These are phyloP conservation scores for Chironomus riparius DNA, from an alignment of 2,888 invertebrate genomes.

Conservation along the genomic window DNA sequence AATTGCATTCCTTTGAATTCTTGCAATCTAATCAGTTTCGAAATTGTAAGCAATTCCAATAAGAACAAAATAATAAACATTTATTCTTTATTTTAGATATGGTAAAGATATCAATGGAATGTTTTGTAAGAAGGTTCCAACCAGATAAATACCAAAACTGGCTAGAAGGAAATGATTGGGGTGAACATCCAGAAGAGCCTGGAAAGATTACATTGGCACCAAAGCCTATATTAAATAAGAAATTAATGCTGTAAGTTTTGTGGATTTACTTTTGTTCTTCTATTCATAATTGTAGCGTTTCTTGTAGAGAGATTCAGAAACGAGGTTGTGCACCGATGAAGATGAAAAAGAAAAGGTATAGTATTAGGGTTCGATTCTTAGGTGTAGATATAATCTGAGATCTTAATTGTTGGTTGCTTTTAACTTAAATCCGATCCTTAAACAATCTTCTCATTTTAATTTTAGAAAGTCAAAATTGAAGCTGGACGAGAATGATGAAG, in stretches of 20 bases:
- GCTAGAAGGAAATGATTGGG: conserved; percentile 65
- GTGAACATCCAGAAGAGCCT: conserved; percentile 89
- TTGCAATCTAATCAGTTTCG: no score
- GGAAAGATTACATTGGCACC: conserved; percentile 30
- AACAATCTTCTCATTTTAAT: neutral
- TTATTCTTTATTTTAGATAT: conserved; percentile 51
- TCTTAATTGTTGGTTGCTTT: no score
- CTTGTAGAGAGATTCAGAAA: conserved; percentile 19
- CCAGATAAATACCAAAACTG: conserved; percentile 82
- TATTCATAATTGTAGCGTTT: neutral
- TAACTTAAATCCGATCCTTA: no score
- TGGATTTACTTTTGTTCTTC: neutral
- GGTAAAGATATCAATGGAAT: conserved; percentile 99
- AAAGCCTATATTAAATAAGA: conserved; percentile 17
- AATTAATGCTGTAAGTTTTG: conserved; percentile 20
- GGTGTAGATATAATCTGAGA: no score
- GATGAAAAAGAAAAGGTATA: conserved; percentile 24
- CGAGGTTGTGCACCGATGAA: conserved; percentile 24
- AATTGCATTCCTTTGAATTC: no score
- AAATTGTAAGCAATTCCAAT: neutral
- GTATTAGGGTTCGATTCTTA: neutral
- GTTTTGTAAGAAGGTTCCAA: conserved; percentile 90
- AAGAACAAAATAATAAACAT: neutral
- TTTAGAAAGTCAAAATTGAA: conserved; percentile 2
- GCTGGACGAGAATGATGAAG: neutral